These are phyloP conservation scores for Thamnophis sirtalis DNA, from an alignment of 2,113 vertebrate genomes.

Conservation along the genomic window DNA sequence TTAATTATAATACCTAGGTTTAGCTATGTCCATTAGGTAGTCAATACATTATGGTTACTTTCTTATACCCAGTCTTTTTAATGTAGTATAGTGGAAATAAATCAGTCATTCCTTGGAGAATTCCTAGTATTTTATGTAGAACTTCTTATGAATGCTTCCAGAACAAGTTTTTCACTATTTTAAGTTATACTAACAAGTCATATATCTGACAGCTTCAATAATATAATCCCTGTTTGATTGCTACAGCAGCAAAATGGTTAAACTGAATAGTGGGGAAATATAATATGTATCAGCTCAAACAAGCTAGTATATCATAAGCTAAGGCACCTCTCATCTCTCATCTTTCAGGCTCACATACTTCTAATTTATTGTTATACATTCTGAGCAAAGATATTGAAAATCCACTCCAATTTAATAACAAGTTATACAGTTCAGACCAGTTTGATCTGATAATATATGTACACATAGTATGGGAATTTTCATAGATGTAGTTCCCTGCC, in stretches of 20 bases:
- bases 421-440: background rate
- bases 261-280: background rate
- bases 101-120: background rate
- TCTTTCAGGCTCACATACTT: background rate
- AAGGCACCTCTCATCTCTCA: background rate
- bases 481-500: background rate
- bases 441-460: background rate
- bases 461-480: background rate
- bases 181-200: background rate
- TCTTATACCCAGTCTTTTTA: background rate
- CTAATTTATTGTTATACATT: background rate
- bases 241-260: background rate
- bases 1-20: background rate
- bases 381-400: background rate
- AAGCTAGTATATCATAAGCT: background rate
- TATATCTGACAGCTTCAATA: background rate
- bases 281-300: background rate
- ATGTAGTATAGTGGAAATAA: background rate
- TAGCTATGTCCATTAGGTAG: background rate
- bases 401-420: background rate
- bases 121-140: background rate
- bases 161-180: background rate
- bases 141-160: background rate
- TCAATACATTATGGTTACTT: background rate
- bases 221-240: background rate